Evolutionary conservation across 2,888 invertebrate genomes (phyloP).

Genomic region (Agrochola lychnidis): DNA sequence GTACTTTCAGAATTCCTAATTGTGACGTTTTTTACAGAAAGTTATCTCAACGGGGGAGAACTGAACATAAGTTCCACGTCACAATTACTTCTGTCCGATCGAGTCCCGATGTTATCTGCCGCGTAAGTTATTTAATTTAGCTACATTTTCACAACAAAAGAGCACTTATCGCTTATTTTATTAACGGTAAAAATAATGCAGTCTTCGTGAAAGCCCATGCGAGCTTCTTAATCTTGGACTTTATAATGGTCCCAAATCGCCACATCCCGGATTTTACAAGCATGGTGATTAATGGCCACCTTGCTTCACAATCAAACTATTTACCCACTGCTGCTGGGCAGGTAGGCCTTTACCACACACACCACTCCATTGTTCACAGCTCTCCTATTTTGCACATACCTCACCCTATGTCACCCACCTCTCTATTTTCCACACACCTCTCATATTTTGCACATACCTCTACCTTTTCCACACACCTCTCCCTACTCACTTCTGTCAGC

Average conservation of each 20-base stretch:
- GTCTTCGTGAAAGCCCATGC: neutral
- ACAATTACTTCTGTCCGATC: neutral
- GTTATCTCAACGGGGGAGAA: neutral
- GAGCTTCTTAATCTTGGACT: neutral
- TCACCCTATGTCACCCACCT: too few relatives aligned
- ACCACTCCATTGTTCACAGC: neutral
- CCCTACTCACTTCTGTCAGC: neutral
- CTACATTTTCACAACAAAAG: too few relatives aligned
- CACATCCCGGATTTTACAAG: neutral
- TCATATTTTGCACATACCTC: neutral
- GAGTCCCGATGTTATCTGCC: neutral
- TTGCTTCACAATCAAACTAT: neutral
- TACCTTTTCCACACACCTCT: neutral
- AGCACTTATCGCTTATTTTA: neutral
- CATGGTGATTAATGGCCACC: neutral
- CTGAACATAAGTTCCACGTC: constrained; percentile 9
- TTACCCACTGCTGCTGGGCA: neutral
- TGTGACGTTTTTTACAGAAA: neutral
- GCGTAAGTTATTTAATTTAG: neutral
- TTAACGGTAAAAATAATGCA: neutral
- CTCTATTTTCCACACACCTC: neutral
- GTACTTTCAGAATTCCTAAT: neutral
- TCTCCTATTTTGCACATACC: neutral
- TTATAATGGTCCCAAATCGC: neutral
- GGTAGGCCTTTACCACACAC: neutral